Conservation (phyloP, 2,113 vertebrate genomes). For the Onychostoma macrolepis region DNA sequence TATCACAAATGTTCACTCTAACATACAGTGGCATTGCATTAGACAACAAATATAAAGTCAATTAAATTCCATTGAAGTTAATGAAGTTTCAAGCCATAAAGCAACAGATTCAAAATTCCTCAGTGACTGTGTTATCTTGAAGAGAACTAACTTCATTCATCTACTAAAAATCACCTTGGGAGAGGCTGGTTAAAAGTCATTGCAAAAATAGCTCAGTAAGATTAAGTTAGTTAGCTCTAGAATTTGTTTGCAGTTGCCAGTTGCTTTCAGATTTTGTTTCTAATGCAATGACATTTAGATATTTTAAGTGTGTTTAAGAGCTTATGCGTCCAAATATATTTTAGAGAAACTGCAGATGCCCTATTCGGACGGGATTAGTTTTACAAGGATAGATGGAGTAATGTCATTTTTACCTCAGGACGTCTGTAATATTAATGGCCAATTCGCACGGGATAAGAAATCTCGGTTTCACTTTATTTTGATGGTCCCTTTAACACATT, state of each 20-base stretch:
- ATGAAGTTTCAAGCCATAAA: no score
- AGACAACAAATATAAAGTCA: background rate
- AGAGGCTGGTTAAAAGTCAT: background rate
- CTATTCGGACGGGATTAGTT: no score
- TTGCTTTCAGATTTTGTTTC: background rate
- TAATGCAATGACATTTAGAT: background rate
- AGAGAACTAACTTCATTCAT: no score
- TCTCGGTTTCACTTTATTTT: no score
- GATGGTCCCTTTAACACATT: no score
- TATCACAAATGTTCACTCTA: background rate
- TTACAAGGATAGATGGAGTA: no score
- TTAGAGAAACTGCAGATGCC: background rate
- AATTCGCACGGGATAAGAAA: no score
- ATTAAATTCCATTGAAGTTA: background rate
- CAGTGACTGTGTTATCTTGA: background rate
- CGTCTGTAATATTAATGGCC: no score
- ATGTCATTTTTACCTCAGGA: no score
- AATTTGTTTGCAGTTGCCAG: background rate
- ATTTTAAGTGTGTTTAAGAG: background rate
- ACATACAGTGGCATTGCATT: background rate
- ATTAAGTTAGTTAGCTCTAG: background rate
- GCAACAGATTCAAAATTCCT: background rate
- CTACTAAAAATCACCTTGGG: background rate
- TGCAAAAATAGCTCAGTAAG: background rate
- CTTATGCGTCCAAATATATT: background rate